Conservation (phyloP, 2,797 vertebrate species). For the Benthosema pterotum region DNA sequence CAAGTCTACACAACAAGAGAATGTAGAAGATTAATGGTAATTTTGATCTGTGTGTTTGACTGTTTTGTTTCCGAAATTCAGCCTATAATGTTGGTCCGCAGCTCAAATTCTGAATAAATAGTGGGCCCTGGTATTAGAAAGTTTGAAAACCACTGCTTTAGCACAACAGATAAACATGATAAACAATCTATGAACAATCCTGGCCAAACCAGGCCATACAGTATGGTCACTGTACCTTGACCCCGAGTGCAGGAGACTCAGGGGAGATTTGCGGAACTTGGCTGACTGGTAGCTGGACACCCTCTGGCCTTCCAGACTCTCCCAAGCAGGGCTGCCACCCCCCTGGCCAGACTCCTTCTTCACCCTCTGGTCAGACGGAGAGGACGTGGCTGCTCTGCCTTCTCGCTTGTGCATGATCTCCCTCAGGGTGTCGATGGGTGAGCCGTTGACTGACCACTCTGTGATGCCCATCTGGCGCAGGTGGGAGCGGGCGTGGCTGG, state of each 20-base stretch:
- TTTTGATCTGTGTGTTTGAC: too few species aligned
- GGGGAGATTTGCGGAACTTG: constrained; percentile 74
- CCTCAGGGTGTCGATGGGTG: constrained; percentile 90
- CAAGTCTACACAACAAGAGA: too few species aligned
- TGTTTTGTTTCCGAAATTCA: too few species aligned
- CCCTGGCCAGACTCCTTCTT: constrained; percentile 87
- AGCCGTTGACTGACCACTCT: constrained; percentile 85
- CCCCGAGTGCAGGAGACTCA: constrained; percentile 74
- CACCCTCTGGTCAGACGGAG: constrained; percentile 76
- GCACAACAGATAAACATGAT: too few species aligned
- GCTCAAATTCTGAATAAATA: too few species aligned
- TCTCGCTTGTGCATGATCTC: constrained; percentile 90
- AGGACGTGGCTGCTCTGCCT: constrained; percentile 71
- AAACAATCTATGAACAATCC: too few species aligned
- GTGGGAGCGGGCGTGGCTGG: constrained; percentile 85
- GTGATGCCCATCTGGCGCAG: constrained; percentile 86
- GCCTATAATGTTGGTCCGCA: too few species aligned
- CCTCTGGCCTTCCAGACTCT: constrained; percentile 66
- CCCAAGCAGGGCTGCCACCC: constrained; percentile 65
- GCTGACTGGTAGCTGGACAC: constrained; percentile 62
- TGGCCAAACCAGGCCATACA: too few species aligned
- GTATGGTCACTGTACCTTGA: constrained; percentile 24
- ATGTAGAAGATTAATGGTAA: too few species aligned
- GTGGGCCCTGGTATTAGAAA: too few species aligned
- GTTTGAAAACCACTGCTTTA: too few species aligned